A percentile compares a stretch with the other conserved stretches of the same genome.
These are phyloP conservation scores for Aspidapion aeneum DNA, from an alignment of 2,888 invertebrate species.

Conservation along the genomic window DNA sequence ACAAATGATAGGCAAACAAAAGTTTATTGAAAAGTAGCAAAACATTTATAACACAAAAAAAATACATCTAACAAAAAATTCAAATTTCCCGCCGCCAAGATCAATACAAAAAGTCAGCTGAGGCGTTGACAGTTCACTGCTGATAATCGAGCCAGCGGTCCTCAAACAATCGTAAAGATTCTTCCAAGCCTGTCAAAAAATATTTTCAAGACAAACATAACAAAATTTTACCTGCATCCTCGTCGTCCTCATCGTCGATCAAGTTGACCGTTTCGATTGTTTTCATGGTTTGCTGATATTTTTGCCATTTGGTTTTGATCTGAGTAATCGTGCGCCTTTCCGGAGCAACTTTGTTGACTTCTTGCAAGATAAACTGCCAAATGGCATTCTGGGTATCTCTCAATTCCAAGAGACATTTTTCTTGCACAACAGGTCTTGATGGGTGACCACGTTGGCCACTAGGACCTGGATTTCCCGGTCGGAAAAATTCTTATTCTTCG, in stretches of 20 bases:
- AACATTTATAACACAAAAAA: no score
- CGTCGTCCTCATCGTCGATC: conserved; percentile 21
- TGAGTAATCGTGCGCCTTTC: conserved; percentile 39
- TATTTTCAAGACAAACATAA: conserved; percentile 1
- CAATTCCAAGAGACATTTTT: conserved; percentile 31
- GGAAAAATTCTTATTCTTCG: conserved; percentile 40
- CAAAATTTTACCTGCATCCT: conserved; percentile 30
- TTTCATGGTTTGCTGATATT: conserved; percentile 31
- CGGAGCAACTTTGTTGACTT: conserved; percentile 36
- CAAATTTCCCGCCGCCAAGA: conserved; percentile 8
- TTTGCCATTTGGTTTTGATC: conserved; percentile 42
- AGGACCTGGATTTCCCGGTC: conserved; percentile 36
- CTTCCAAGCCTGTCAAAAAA: neutral
- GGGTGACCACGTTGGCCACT: conserved; percentile 30
- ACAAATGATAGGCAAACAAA: no score
- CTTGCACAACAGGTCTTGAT: conserved; percentile 36
- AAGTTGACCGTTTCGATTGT: conserved; percentile 3
- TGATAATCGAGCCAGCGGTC: conserved; percentile 11
- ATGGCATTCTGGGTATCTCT: conserved; percentile 29
- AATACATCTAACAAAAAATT: no score
- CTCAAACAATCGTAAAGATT: conserved; percentile 15
- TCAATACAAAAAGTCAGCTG: conserved; percentile 1
- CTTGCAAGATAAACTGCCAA: conserved; percentile 36
- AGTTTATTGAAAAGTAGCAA: no score
- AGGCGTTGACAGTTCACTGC: neutral